phyloP scores from a whole-genome alignment of 2,113 vertebrate genomes.

The Phocoena sinus region DNA sequence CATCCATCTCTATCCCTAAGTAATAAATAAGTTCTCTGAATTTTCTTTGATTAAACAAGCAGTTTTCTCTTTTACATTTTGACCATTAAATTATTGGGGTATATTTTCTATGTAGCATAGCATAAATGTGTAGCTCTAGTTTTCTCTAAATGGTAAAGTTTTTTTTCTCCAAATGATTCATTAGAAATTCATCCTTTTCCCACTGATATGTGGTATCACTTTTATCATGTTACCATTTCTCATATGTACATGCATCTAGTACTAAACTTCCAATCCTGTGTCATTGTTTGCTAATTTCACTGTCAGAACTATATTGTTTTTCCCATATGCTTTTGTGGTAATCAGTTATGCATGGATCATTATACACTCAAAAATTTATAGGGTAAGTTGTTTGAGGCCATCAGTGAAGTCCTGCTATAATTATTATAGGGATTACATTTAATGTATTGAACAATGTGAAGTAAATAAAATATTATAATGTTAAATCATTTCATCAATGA shows the following conservation, averaged over 20 bases:
- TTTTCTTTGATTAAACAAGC: not conserved
- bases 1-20: not conserved
- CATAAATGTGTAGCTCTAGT: not conserved
- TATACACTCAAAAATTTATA: not conserved
- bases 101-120: not conserved
- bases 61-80: not conserved
- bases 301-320: not conserved
- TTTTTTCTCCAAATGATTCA: not conserved
- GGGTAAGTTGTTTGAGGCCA: not conserved
- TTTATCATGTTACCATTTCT: not conserved
- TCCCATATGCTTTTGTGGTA: not conserved
- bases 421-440: not conserved
- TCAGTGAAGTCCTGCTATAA: not conserved
- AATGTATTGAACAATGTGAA: not conserved
- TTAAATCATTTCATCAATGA: not conserved
- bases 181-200: not conserved
- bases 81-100: not conserved
- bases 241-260: not conserved
- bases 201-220: not conserved
- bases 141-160: not conserved
- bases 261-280: not conserved
- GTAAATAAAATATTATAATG: not conserved
- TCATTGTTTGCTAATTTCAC: not conserved
- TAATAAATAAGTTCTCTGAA: not conserved
- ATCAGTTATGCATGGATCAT: not conserved